These are phyloP conservation scores for Cantharis rustica DNA, from an alignment of 2,888 invertebrate species.

Conservation along the genomic window DNA sequence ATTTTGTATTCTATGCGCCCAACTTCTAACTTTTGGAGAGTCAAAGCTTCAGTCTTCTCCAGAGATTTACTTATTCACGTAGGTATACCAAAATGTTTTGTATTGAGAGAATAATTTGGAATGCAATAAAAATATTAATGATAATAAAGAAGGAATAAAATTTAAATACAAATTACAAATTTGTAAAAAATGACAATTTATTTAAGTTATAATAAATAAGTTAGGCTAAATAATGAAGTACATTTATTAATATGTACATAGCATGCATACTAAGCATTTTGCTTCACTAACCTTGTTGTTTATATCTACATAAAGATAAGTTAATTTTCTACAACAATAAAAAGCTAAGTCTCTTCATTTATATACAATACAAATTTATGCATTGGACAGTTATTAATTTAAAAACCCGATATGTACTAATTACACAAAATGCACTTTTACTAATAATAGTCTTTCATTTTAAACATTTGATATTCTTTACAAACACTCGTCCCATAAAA, in stretches of 20 bases:
- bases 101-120: neutral
- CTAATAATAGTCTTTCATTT: neutral
- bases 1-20: neutral
- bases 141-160: neutral
- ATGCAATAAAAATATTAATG: neutral
- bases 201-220: neutral
- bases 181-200: neutral
- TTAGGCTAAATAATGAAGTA: constrained; percentile 17
- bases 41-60: neutral
- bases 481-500: neutral
- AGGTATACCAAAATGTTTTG: neutral
- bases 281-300: constrained; percentile 30
- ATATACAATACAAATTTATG: constrained; percentile 14
- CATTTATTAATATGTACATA: constrained; percentile 40
- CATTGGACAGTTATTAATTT: constrained; percentile 20
- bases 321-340: constrained; percentile 29
- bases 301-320: constrained; percentile 23
- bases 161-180: neutral
- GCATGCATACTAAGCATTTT: constrained; percentile 22
- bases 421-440: constrained; percentile 4
- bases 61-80: neutral
- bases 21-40: neutral
- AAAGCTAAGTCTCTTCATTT: constrained; percentile 22
- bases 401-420: constrained; percentile 10
- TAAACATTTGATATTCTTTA: neutral